Evolutionary conservation across 2,113 vertebrate genomes (phyloP), one percentile per base, ranked within the genome.

Genomic region (Polypterus bichir): DNA sequence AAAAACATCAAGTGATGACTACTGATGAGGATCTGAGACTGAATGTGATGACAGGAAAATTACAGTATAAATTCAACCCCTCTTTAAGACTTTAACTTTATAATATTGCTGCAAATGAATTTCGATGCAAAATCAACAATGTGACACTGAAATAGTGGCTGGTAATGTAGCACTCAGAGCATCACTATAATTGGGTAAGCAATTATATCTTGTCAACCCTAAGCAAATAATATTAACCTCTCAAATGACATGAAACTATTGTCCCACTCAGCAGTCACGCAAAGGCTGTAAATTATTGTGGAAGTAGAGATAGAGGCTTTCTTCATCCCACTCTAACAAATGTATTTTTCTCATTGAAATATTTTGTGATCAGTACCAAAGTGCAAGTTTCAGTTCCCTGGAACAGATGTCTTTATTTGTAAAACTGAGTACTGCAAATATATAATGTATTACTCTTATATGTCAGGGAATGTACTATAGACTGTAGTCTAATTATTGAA

Each of bases 181-280:
- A n/a, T 58, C 56, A 58, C 56, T 58, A 64, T 67, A 70, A 67
- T 68, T 60, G 60, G 68, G 60, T 67, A 73, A 80, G 70, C 72
- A 80, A 83, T 86, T 87, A 76, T 77, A 82, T 77, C 77, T 80
- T 80, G 79, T 83, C 83, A 86, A 62, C 62, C 76, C 62, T 70
- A 72, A 71, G 67, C 70, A 71, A 71, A 75, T 79, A 74, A 79
- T 77, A 76, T 79, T 67, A 78, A 77, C 79, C 75, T 81, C 74
- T 78, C 70, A 67, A 75, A 27, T 73, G 79, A 84, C 79, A 85
- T 70, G 61, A 68, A 71, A 71, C 74, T 79, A 83, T 88, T 83
- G 81, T 76, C 71, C 74, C 67, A 73, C 73, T 74, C 77, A 69
- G 68, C 76, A 76, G 66, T 71, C 67, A 63, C 65, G 72, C 68